These are phyloP conservation scores for Castor canadensis DNA, from an alignment of 2,113 vertebrate species.

Conservation along the genomic window DNA sequence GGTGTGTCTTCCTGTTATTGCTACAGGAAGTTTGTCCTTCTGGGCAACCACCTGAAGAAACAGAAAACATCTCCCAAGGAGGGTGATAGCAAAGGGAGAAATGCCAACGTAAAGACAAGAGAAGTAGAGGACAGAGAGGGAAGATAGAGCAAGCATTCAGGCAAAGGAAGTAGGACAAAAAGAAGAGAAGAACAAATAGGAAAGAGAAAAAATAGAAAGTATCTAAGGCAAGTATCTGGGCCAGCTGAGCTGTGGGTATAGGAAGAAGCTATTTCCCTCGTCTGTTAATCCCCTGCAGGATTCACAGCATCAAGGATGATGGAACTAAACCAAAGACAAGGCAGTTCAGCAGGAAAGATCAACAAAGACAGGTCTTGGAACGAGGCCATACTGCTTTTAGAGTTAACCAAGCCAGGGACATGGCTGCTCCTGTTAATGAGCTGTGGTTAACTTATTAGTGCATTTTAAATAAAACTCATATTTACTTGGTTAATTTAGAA, in stretches of 20 bases:
- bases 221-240: background rate
- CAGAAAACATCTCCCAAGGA: background rate
- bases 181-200: background rate
- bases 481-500: slow-evolving; percentile 5
- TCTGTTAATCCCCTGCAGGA: background rate
- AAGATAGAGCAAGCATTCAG: background rate
- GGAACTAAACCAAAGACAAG: background rate
- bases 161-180: background rate
- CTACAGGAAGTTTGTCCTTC: slow-evolving; percentile 12
- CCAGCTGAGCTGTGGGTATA: background rate
- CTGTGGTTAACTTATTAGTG: background rate
- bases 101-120: background rate
- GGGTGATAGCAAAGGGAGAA: background rate
- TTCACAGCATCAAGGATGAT: background rate
- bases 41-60: background rate
- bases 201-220: background rate
- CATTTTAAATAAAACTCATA: background rate
- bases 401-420: background rate
- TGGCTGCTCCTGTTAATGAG: background rate
- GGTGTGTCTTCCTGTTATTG: slow-evolving; percentile 9
- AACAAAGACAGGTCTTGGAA: background rate
- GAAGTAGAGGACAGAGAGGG: background rate
- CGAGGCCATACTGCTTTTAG: background rate
- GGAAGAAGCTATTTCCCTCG: background rate
- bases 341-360: background rate